Percentiles rank a stretch among this genome's conserved stretches.
phyloP scores from a whole-genome alignment of 2,888 invertebrate species.

The Tetramorium bicarinatum region DNA sequence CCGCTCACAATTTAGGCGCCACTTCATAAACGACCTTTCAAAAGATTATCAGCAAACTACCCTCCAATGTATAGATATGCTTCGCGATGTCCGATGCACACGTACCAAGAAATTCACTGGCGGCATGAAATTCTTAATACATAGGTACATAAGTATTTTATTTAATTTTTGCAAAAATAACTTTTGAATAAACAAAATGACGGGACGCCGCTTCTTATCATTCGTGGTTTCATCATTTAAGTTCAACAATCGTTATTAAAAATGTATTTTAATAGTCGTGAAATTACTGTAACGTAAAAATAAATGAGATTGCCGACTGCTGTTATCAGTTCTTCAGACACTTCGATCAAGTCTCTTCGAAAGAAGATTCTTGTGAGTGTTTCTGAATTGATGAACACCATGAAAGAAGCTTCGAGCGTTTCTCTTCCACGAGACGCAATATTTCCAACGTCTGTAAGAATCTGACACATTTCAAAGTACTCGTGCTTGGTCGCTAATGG shows the following conservation, averaged over 20 bases:
- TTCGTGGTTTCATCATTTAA: neutral
- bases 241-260: neutral
- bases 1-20: slow-evolving; percentile 71
- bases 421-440: slow-evolving; percentile 3
- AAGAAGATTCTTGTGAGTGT: neutral
- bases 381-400: neutral
- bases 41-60: slow-evolving; percentile 55
- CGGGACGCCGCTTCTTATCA: neutral
- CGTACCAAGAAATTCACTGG: neutral
- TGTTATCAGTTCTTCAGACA: neutral
- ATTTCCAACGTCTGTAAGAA: slow-evolving; percentile 17
- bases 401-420: neutral
- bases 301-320: neutral
- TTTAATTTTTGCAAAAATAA: neutral
- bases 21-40: slow-evolving; percentile 56
- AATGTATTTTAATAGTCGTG: neutral
- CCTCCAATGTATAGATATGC: neutral
- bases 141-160: neutral
- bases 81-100: neutral
- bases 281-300: neutral
- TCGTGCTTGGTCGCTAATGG: slow-evolving; percentile 4
- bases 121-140: neutral
- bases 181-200: neutral
- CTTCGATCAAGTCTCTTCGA: neutral
- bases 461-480: neutral